Conservation (phyloP, 2,113 vertebrate species). For the Ctenomys sociabilis region DNA sequence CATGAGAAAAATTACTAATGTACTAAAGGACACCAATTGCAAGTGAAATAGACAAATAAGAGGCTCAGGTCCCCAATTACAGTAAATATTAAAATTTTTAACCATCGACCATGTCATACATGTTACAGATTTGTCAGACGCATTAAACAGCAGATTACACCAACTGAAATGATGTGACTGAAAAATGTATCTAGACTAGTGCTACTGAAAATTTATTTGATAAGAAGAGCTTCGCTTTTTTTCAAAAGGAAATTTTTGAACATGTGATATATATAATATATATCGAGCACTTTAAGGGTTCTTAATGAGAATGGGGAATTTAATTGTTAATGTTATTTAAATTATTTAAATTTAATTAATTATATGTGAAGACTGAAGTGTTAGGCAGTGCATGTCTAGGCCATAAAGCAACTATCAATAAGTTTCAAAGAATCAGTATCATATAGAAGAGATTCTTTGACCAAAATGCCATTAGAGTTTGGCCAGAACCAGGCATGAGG, state of each 20-base stretch:
- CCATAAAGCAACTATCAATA: background rate
- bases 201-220: background rate
- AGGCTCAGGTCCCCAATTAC: background rate
- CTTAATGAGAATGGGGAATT: background rate
- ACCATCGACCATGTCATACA: background rate
- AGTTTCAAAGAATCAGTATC: background rate
- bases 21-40: background rate
- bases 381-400: background rate
- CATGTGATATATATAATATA: too few relatives aligned
- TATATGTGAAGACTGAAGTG: background rate
- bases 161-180: background rate
- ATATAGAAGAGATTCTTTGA: background rate
- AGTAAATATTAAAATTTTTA: background rate
- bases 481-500: background rate
- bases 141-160: background rate
- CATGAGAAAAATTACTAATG: background rate
- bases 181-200: background rate
- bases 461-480: background rate
- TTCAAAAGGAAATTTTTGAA: background rate
- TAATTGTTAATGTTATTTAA: slow-evolving; percentile 10
- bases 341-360: background rate
- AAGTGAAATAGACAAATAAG: background rate
- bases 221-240: background rate
- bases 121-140: background rate
- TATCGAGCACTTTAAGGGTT: background rate